Evolutionary conservation across 2,113 vertebrate species (phyloP), one percentile per base, ranked within the genome.

Genomic region (Asarcornis scutulata): DNA sequence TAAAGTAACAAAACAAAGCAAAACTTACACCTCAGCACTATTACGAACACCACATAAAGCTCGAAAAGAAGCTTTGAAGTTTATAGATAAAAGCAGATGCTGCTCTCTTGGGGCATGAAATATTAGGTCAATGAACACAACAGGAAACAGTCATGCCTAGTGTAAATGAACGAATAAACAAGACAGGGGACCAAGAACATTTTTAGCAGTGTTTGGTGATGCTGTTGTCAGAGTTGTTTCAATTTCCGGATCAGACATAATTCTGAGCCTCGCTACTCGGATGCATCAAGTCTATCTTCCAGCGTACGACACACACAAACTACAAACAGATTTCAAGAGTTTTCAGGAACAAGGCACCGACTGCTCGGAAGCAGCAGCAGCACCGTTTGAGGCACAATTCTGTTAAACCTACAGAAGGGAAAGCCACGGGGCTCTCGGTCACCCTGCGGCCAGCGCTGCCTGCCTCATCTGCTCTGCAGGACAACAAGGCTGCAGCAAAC

Each of bases 221-320:
- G 34, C 20, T 48, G 20, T 22, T 48, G 63, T 44, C 46, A n/a
- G 17, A 13, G 14, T n/a, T 44, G 67, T 74, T 78, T 46, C 50
- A 40, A n/a, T 73, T 40, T 63, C 52, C 55, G 67, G 64, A 53
- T 76, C 46, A 73, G 25, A 17, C 9, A 32, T 25, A 13, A 48
- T 27, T 42, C 2, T 1, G 79, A 67, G 42, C 40, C 59, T 79
- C 11, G 6, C 1, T 48, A 31, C 59, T 42, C 1, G 0, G 72
- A 64, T 32, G 11, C 48, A 55, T 36, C 27, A 71, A 44, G 2
- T 1, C 0, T 7, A 53, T 31, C n/a, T 86, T 62, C 50, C 56
- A 63, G 9, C 0, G 9, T 32, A 31, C 0, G 0, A 36, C 53
- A 32, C 2, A 8, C 2, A 0, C 53, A 46, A 63, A 53, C 7